Conservation (phyloP, 2,888 invertebrate genomes). For the Dicyrtoma fusca region DNA sequence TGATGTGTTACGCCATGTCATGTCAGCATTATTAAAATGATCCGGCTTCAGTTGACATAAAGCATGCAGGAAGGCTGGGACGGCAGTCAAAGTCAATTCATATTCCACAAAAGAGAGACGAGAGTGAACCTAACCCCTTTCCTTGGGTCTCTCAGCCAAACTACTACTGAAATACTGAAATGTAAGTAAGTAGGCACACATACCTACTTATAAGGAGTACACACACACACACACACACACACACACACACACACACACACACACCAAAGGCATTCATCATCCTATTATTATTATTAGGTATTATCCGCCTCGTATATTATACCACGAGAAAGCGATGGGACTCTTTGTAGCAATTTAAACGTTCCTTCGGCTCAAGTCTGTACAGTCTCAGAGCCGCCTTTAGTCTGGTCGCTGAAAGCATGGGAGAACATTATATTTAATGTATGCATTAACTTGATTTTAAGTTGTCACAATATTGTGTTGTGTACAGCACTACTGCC, state of each 20-base stretch:
- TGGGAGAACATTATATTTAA: neutral
- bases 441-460: constrained; percentile 13
- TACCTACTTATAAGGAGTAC: too few species aligned
- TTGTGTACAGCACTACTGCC: neutral
- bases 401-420: too few species aligned
- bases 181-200: too few species aligned
- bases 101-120: constrained; percentile 16
- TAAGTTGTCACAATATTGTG: constrained; percentile 21
- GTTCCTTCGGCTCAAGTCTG: too few species aligned
- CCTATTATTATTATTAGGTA: too few species aligned
- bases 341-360: too few species aligned
- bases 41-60: constrained; percentile 34
- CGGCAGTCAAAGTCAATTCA: constrained; percentile 14
- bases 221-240: too few species aligned
- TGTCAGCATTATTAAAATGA: constrained; percentile 37
- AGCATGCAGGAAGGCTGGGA: constrained; percentile 10
- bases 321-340: too few species aligned
- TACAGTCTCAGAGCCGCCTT: too few species aligned
- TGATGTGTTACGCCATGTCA: constrained; percentile 38
- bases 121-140: constrained; percentile 16
- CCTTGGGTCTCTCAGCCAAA: neutral
- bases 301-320: too few species aligned
- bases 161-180: too few species aligned
- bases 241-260: neutral
- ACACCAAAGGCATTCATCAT: neutral